Conservation (phyloP, 2,113 vertebrate genomes). For the Rutilus rutilus region DNA sequence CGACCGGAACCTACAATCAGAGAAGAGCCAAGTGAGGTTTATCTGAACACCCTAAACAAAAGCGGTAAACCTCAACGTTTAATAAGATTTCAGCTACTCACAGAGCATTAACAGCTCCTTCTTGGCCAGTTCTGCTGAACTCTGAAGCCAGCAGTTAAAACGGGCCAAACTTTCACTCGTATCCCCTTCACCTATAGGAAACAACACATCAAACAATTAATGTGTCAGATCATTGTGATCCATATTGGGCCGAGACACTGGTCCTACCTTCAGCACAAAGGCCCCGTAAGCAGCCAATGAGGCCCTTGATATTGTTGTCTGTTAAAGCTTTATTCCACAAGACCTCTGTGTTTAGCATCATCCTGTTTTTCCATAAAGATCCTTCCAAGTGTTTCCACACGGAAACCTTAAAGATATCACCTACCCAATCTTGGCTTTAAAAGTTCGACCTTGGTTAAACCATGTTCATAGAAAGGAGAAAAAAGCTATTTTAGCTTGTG, state of each 20-base stretch:
- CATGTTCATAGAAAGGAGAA: neutral
- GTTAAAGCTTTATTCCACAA: conserved; percentile 63
- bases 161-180: neutral
- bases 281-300: conserved; percentile 54
- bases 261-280: conserved; percentile 58
- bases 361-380: neutral
- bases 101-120: conserved; percentile 67
- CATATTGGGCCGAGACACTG: neutral
- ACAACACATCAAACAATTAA: neutral
- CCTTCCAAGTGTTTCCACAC: neutral
- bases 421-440: neutral
- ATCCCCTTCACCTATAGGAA: neutral
- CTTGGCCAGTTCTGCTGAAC: conserved; percentile 61
- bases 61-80: neutral
- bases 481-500: neutral
- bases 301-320: conserved; percentile 61
- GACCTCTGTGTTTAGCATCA: conserved; percentile 52
- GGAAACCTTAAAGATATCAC: neutral
- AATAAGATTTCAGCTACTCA: conserved; percentile 50
- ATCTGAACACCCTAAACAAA: neutral
- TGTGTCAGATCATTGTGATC: neutral
- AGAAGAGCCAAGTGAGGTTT: neutral
- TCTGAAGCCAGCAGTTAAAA: conserved; percentile 66
- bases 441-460: neutral
- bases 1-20: neutral